Evolutionary conservation across 92 coral and sea anemone species (phyloP), one percentile per base, ranked within the genome.

Genomic region (Zoanthus sociatus): DNA sequence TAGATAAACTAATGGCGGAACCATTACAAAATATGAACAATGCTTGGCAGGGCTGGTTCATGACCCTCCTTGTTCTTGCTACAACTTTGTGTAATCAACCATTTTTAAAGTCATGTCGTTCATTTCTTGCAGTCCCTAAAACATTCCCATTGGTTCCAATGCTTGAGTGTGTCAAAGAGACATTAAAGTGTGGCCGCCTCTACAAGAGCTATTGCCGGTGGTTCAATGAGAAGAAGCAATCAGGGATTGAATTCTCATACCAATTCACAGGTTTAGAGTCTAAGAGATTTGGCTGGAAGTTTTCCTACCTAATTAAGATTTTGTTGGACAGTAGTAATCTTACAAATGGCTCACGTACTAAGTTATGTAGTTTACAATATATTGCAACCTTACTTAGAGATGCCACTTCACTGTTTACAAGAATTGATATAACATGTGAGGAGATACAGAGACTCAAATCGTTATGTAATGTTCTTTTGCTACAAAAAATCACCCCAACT

Each of bases 11-110:
- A 16, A 91, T 88, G 53, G 91, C 91, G 3, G 91, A 88, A 55
- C 94, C 94, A 50, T 81, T 83, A 8, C 94, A 91, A 42, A 77
- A 88, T 37, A 91, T 87, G 55, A 91, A 88, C 69, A 91, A 84
- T 87, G 94, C 83, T 18, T 86, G 90, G 92, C 90, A 90, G 72
- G 82, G 58, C 67, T 86, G 92, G 90, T 86, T 90, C 50, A 70
- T 42, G 26, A 26, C 26, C 26, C 26, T 26, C 26, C 26, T 26
- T 26, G 26, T 26, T 26, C 26, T 26, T 26, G 26, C 26, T 26
- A 26, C 26, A 26, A 26, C 26, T 26, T 26, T 26, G 26, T 26
- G 26, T 26, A 26, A 26, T 26, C 26, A 26, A 26, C 26, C 26
- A 26, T 26, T 26, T 26, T 26, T 26, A 26, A 26, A 26, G 26